Evolutionary conservation across 2,888 invertebrate species (phyloP).

Genomic region (Tillus elongatus): DNA sequence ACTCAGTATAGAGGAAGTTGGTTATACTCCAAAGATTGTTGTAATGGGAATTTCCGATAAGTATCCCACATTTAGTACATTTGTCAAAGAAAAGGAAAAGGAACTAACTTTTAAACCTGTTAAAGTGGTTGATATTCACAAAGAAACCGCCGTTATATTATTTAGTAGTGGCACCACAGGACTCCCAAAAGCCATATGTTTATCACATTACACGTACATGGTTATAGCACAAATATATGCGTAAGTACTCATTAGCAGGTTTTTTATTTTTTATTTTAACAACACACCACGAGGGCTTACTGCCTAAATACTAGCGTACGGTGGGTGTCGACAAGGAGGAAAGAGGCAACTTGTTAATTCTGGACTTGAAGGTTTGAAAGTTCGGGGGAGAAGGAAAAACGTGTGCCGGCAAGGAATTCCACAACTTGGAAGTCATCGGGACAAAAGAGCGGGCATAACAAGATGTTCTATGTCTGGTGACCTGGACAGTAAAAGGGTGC

Average conservation of each 20-base stretch:
- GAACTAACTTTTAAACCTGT: slow-evolving; percentile 25
- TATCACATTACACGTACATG: slow-evolving; percentile 18
- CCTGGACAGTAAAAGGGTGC: no score
- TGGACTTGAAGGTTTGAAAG: no score
- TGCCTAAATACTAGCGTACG: no score
- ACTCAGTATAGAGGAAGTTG: slow-evolving; percentile 22
- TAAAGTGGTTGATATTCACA: slow-evolving; percentile 15
- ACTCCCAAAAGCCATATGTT: slow-evolving; percentile 31
- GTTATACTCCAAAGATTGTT: slow-evolving; percentile 26
- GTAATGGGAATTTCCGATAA: slow-evolving; percentile 26
- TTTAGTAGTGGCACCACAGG: slow-evolving; percentile 36
- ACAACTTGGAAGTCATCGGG: no score
- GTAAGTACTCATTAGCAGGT: slow-evolving; percentile 1
- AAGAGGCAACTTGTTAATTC: no score
- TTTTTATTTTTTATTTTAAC: no score
- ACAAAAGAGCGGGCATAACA: no score
- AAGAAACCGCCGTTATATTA: slow-evolving; percentile 26
- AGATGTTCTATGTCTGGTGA: no score
- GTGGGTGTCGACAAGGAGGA: no score
- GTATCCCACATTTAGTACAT: slow-evolving; percentile 20
- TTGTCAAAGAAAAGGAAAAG: slow-evolving; percentile 13
- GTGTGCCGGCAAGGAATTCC: no score
- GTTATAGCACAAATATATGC: not conserved
- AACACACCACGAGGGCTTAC: no score
- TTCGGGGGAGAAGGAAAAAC: no score